Conservation (phyloP, 2,888 invertebrate species). For the Dromius quadrimaculatus region DNA sequence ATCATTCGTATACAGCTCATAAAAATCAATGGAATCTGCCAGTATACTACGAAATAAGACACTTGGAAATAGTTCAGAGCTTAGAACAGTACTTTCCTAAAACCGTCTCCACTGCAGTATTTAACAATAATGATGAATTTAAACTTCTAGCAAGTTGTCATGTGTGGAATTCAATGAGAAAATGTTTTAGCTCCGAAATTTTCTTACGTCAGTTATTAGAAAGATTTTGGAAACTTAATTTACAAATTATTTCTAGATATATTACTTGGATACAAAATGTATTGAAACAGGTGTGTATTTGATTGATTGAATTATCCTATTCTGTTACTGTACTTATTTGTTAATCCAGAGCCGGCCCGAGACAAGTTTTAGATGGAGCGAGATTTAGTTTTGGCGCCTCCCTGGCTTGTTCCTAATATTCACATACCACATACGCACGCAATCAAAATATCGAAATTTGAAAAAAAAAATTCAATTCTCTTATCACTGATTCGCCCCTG, state of each 20-base stretch:
- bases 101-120: constrained; percentile 1
- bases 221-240: constrained; percentile 46
- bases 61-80: constrained; percentile 40
- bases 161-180: constrained; percentile 33
- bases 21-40: constrained; percentile 42
- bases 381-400: too few species aligned
- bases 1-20: constrained; percentile 33
- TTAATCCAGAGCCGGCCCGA: too few species aligned
- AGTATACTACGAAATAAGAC: constrained; percentile 44
- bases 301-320: too few species aligned
- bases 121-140: constrained; percentile 21
- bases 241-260: constrained; percentile 41
- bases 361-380: too few species aligned
- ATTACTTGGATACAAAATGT: constrained; percentile 18
- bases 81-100: constrained; percentile 29
- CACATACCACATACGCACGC: too few species aligned
- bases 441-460: too few species aligned
- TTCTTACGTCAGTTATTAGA: constrained; percentile 40
- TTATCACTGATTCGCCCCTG: too few species aligned
- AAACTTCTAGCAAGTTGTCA: constrained; percentile 28
- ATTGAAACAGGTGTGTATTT: constrained; percentile 25
- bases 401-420: too few species aligned
- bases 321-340: too few species aligned
- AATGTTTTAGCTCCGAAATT: constrained; percentile 35
- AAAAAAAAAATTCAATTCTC: too few species aligned